Base-by-base conservation (phyloP, 1,140 invertebrate genomes). In the Aphis gossypii region DNA sequence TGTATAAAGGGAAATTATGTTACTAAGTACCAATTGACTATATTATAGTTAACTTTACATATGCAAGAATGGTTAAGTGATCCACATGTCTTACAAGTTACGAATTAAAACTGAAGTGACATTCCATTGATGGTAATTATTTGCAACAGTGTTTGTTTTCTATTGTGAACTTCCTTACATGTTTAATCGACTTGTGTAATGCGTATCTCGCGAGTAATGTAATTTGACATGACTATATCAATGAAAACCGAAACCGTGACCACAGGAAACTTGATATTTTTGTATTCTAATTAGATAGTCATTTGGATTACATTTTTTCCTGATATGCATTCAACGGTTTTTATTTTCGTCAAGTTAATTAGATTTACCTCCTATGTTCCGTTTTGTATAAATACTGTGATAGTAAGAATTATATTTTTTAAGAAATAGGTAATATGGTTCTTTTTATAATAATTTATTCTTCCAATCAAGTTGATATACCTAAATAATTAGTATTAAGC, bases 231-330 rank as follows among this genome's bases (percentile, higher is more conserved):
- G 46, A 44, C 30, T 76, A 51, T 92, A 38, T 86, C 44, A 46
- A 51, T 92, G 90, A 82, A 91, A 92, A 92, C 68, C 38, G 44
- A 92, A 48, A 92, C 90, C 68, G 44, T 92, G 44, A 92, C 90
- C 90, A 51, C n/a, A 83, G n/a, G 90, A 92, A 83, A 92, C 83
- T 38, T 92, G 76, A 83, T 92, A 44, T 92, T 41, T 76, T 92
- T 76, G 60, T 76, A 76, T 76, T 48, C 21, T 21, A 60, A 90
- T 90, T 90, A 23, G 41, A n/a, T 76, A 76, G 60, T 76, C 60
- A 76, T 76, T 76, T 92, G 18, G 8, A 6, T 44, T 90, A 90
- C 7, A 60, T 68, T 60, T 48, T 38, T 68, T 44, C 68, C n/a
- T 46, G 44, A 92, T 48, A n/a, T 48, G 35, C 30, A 48, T 82